Percentiles rank a stretch among this genome's conserved stretches.
These are phyloP conservation scores for Takifugu rubripes DNA, from an alignment of 2,797 vertebrate genomes.

Conservation along the genomic window DNA sequence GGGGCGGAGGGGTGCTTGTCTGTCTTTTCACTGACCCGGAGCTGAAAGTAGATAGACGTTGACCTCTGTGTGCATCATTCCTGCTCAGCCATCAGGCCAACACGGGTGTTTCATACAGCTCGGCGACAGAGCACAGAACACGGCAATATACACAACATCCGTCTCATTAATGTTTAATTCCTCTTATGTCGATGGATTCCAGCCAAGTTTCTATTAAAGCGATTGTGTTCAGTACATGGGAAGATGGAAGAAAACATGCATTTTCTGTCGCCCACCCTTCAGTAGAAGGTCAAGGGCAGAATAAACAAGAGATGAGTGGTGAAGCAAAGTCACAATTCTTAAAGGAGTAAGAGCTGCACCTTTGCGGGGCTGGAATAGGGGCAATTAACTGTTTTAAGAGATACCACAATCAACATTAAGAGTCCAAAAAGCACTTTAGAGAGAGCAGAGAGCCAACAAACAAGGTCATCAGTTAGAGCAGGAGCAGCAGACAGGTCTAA, in stretches of 20 bases:
- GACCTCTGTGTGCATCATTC: constrained; percentile 2
- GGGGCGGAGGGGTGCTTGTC: not conserved
- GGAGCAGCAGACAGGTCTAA: not conserved
- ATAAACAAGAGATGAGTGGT: not conserved
- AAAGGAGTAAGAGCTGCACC: not conserved
- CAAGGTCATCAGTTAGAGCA: not conserved
- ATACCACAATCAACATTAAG: not conserved
- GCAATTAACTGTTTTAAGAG: not conserved
- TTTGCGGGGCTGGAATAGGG: not conserved
- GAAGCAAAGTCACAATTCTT: not conserved
- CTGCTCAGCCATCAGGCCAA: not conserved
- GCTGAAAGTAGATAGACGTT: constrained; percentile 1
- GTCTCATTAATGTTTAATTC: too few relatives aligned
- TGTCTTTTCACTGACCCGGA: constrained; percentile 12
- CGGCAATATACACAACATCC: too few relatives aligned
- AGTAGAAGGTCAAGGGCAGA: constrained; percentile 3
- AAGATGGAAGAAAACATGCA: not conserved
- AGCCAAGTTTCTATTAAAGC: not conserved
- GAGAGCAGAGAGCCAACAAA: not conserved
- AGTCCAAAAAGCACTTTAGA: not conserved
- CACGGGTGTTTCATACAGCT: too few relatives aligned
- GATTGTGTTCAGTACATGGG: not conserved
- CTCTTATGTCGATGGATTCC: not conserved
- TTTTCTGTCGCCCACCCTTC: constrained; percentile 13
- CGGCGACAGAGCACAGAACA: too few relatives aligned